These are phyloP conservation scores for Cavia porcellus DNA, from an alignment of 2,113 vertebrate species.

Conservation along the genomic window DNA sequence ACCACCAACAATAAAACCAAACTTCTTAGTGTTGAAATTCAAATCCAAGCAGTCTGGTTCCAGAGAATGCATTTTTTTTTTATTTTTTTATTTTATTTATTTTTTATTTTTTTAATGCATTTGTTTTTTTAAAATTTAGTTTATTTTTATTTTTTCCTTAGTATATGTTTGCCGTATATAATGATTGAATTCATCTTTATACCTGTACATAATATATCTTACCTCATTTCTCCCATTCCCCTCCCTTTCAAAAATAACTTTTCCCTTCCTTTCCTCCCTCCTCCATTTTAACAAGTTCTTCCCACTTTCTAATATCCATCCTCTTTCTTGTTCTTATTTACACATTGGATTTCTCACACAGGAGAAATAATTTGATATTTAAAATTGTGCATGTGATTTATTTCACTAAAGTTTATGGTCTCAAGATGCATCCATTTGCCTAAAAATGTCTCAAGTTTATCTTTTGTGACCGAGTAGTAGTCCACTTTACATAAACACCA, in stretches of 20 bases:
- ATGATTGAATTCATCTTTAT: background rate
- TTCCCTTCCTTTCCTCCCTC: background rate
- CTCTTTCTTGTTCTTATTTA: background rate
- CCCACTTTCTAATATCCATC: background rate
- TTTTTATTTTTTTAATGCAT: too few relatives aligned
- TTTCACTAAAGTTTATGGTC: background rate
- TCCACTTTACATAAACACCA: background rate
- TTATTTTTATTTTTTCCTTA: background rate
- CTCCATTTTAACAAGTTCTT: background rate
- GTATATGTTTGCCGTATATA: background rate
- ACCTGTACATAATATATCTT: background rate
- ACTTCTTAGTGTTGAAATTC: background rate
- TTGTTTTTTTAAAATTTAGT: background rate
- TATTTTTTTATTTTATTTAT: too few relatives aligned
- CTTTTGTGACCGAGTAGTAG: background rate
- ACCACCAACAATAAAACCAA: too few relatives aligned
- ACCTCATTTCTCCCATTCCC: background rate
- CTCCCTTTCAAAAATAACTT: background rate
- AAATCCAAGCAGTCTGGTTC: background rate
- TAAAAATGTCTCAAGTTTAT: background rate
- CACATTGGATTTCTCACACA: background rate
- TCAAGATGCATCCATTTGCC: background rate
- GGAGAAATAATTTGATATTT: background rate
- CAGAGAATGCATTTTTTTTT: background rate
- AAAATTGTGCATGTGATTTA: background rate